These are phyloP conservation scores for Halcyon chelicuti DNA, from an alignment of 2,797 vertebrate genomes.

Conservation along the genomic window DNA sequence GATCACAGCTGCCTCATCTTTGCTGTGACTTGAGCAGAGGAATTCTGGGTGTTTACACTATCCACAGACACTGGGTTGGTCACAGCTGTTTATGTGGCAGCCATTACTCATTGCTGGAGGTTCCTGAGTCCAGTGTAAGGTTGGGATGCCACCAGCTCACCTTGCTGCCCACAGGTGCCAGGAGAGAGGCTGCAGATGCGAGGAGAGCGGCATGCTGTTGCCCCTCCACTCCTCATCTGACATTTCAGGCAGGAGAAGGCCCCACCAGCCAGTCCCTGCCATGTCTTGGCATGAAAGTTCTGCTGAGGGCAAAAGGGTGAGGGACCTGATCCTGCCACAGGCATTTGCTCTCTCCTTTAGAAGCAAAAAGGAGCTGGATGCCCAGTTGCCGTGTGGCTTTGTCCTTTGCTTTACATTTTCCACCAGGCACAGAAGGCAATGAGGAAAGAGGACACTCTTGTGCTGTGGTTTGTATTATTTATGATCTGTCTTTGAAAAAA, in stretches of 20 bases:
- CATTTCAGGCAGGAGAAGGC: neutral
- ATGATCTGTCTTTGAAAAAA: neutral
- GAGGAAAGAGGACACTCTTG: neutral
- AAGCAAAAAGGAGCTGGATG: neutral
- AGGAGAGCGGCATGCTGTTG: neutral
- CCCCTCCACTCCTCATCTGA: neutral
- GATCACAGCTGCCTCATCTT: neutral
- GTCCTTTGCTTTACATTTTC: neutral
- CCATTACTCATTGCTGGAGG: neutral
- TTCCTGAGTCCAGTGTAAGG: neutral
- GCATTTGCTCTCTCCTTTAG: neutral
- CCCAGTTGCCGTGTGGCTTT: neutral
- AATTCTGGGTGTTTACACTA: neutral
- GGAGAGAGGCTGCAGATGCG: neutral
- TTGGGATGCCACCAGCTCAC: neutral
- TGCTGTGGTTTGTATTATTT: neutral
- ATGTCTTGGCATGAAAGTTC: neutral
- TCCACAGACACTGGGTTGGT: neutral
- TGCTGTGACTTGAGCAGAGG: neutral
- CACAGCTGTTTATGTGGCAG: neutral
- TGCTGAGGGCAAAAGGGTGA: neutral
- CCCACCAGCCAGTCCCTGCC: fast-evolving
- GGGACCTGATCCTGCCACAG: neutral
- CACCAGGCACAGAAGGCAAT: neutral
- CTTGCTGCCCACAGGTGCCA: fast-evolving